These are phyloP conservation scores for Anoplius nigerrimus DNA, from an alignment of 2,888 invertebrate species.

Conservation along the genomic window DNA sequence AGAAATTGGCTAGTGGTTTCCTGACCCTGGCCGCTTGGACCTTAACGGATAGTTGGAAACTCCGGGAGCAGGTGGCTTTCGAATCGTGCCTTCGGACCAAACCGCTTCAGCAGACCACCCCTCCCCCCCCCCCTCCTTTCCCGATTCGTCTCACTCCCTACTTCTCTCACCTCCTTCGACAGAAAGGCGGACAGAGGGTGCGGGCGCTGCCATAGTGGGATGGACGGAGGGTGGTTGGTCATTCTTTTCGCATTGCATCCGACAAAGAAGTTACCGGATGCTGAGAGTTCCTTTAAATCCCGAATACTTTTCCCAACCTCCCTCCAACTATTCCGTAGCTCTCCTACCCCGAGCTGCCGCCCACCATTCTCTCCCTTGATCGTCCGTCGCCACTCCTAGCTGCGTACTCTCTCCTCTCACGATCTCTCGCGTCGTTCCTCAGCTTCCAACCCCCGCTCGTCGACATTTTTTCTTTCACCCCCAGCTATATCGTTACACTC, in stretches of 20 bases:
- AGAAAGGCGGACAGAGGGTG: neutral
- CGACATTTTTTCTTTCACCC: slow-evolving; percentile 40
- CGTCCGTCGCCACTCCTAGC: slow-evolving; percentile 25
- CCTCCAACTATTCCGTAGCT: no score
- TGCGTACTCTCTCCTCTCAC: slow-evolving; percentile 37
- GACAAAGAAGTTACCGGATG: slow-evolving; percentile 51
- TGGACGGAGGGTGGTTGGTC: slow-evolving; percentile 31
- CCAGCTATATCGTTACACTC: no score
- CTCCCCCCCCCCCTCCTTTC: slow-evolving; percentile 23
- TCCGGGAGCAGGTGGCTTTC: slow-evolving; percentile 61
- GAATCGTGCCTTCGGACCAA: slow-evolving; percentile 49
- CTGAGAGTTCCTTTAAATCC: slow-evolving; percentile 53
- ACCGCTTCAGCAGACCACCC: slow-evolving; percentile 47
- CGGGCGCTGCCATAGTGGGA: slow-evolving; percentile 3
- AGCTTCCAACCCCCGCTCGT: slow-evolving; percentile 31
- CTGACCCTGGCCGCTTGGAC: slow-evolving; percentile 64
- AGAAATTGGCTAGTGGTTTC: slow-evolving; percentile 71
- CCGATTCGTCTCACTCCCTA: slow-evolving; percentile 1
- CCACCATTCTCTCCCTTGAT: slow-evolving; percentile 6
- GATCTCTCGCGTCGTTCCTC: slow-evolving; percentile 6
- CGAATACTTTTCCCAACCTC: slow-evolving; percentile 51
- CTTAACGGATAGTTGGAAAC: slow-evolving; percentile 67
- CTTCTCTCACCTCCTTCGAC: slow-evolving; percentile 9
- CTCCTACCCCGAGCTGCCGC: neutral
- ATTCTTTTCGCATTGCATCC: slow-evolving; percentile 57